A percentile compares a stretch with the other conserved stretches of the same genome.
Conservation (phyloP, 2,113 vertebrate genomes). For the Coracopsis vasa region DNA sequence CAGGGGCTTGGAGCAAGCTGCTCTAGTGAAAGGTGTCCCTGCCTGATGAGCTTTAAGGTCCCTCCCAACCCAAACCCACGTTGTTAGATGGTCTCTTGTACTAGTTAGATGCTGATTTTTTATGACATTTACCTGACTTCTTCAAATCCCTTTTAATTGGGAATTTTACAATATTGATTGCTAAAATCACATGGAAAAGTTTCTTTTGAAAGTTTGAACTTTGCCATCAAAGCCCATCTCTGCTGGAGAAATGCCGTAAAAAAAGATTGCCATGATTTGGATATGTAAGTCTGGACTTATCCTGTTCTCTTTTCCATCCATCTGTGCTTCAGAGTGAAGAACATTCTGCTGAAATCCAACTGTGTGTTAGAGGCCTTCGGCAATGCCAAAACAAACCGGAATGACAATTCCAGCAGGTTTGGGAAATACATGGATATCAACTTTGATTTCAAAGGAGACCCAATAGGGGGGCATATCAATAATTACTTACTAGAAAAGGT, state of each 20-base stretch:
- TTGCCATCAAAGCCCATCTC: neutral
- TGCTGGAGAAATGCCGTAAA: neutral
- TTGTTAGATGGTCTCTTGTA: neutral
- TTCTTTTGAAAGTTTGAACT: neutral
- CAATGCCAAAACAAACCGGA: conserved; percentile 97
- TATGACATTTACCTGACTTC: neutral
- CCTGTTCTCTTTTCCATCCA: neutral
- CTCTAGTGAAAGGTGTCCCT: neutral
- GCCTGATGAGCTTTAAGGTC: neutral
- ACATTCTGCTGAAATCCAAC: conserved; percentile 97
- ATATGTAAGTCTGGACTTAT: neutral
- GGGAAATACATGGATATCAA: conserved; percentile 99
- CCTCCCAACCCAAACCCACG: neutral
- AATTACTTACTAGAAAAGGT: conserved; percentile 99
- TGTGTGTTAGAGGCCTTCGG: conserved; percentile 97
- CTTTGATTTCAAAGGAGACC: conserved; percentile 98
- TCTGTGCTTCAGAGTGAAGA: conserved; percentile 86
- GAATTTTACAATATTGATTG: neutral
- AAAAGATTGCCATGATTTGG: rapidly evolving
- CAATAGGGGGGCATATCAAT: conserved; percentile 96
- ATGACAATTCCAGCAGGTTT: conserved; percentile 98
- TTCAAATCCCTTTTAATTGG: neutral
- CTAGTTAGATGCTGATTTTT: neutral
- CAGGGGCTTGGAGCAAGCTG: neutral
- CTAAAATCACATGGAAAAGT: neutral